Base-by-base conservation (phyloP, 2,113 vertebrate species). In the Elachura formosa region DNA sequence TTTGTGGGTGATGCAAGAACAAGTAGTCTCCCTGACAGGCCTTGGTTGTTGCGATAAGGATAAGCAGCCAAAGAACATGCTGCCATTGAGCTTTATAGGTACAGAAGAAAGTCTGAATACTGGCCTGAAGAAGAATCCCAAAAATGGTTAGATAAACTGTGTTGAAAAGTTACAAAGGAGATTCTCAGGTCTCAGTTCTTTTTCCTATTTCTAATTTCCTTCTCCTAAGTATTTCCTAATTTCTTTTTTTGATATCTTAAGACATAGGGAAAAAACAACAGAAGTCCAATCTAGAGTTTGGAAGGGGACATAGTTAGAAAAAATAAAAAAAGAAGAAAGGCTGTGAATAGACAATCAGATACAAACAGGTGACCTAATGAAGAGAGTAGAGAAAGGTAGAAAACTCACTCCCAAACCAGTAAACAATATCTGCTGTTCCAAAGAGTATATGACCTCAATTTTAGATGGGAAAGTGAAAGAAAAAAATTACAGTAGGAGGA, bases 11-110 rank as follows among this genome's bases (percentile, higher is more conserved):
- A 48, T 19, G 26, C 21, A 88, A 85, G 61, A 52, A 14, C 4
- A 41, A 62, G 2, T 6, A 33, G 0, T 3, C 5, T 12, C 2
- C 0, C 17, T 48, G 31, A 12, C 10, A n/a, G 28, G 19, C 7
- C 28, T 28, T 23, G 31, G 9, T 13, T 62, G 17, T 11, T 48
- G 41, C 52, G 58, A 4, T 48, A 88, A 61, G 55, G 40, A 64
- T 6, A 58, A 49, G 7, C 20, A 72, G 76, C 5, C 52, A 79
- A 86, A 79, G 10, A 45, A 2, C 14, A 21, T 6, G 2, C 12
- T 69, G 38, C n/a, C 22, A 43, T 3, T 54, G 28, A 67, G 25
- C 67, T 91, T 79, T 67, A 71, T 6, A 15, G 52, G n/a, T 33
- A 58, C 43, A 48, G 24, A 62, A 61, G 16, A 46, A 66, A 29